A percentile compares a stretch with the other conserved stretches of the same genome.
Conservation (phyloP, 1,140 invertebrate species). For the Heliconius congener region DNA sequence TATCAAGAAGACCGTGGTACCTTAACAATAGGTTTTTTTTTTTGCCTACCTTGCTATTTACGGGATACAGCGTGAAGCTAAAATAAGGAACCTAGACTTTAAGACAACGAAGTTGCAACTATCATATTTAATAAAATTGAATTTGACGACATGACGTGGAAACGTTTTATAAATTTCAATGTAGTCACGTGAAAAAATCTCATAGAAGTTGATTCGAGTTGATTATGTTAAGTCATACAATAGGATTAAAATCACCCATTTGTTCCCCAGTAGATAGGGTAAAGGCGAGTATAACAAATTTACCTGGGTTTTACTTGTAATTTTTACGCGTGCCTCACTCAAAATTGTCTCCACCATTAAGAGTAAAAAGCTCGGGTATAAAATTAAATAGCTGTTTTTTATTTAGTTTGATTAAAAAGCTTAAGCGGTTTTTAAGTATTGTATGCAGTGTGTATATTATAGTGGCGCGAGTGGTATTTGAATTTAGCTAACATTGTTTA, state of each 20-base stretch:
- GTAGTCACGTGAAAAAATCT: neutral
- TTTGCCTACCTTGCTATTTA: too few relatives aligned
- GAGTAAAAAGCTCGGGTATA: conserved; percentile 48
- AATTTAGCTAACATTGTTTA: too few relatives aligned
- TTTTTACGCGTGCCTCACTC: conserved; percentile 45
- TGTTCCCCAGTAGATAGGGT: conserved; percentile 15
- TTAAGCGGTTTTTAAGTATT: conserved; percentile 23
- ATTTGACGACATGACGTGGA: neutral
- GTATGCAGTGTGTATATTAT: too few relatives aligned
- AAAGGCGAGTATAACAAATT: neutral
- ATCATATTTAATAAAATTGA: too few relatives aligned
- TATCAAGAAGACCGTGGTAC: too few relatives aligned
- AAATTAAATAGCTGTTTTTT: conserved; percentile 49
- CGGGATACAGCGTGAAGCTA: too few relatives aligned
- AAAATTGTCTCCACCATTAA: conserved; percentile 45
- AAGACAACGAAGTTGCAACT: too few relatives aligned
- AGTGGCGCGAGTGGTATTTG: too few relatives aligned
- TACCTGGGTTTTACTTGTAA: conserved; percentile 33
- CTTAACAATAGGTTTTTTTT: too few relatives aligned
- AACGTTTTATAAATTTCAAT: neutral
- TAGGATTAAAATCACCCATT: conserved; percentile 44
- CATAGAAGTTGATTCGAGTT: conserved; percentile 27
- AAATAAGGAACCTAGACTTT: too few relatives aligned
- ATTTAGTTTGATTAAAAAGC: conserved; percentile 21
- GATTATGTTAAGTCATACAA: conserved; percentile 37